Percentiles rank a stretch among this genome's conserved stretches.
phyloP scores from a whole-genome alignment of 2,797 vertebrate species.

The Etheostoma perlongum region DNA sequence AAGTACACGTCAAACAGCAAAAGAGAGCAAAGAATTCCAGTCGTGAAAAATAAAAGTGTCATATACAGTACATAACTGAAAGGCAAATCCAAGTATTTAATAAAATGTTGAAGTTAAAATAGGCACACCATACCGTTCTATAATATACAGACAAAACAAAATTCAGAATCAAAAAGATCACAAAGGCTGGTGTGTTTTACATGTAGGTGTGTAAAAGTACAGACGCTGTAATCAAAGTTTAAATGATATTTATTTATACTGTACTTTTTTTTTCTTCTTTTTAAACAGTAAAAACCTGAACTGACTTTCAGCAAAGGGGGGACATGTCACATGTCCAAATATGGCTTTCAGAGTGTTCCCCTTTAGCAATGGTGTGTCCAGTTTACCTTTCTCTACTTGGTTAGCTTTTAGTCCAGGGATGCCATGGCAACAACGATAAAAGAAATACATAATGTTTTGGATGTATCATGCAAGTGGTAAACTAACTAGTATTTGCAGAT shows the following conservation, averaged over 20 bases:
- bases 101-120: no score
- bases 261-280: background rate
- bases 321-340: background rate
- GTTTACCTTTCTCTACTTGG: background rate
- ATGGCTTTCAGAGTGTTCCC: background rate
- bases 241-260: background rate
- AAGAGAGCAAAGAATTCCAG: background rate
- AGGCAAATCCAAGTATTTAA: background rate
- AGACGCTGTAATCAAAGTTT: background rate
- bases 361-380: background rate
- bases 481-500: no score
- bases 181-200: background rate
- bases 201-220: background rate
- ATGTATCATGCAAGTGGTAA: background rate
- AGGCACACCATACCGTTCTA: no score
- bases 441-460: background rate
- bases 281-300: background rate
- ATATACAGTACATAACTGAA: background rate
- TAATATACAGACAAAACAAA: no score
- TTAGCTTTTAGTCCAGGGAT: background rate
- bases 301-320: slow-evolving; percentile 4
- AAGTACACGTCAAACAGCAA: background rate
- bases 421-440: slow-evolving; percentile 4
- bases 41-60: background rate
- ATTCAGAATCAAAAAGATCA: background rate